Percentiles rank a stretch among this genome's conserved stretches.
These are phyloP conservation scores for Capromys pilorides DNA, from an alignment of 2,797 vertebrate species.

Conservation along the genomic window DNA sequence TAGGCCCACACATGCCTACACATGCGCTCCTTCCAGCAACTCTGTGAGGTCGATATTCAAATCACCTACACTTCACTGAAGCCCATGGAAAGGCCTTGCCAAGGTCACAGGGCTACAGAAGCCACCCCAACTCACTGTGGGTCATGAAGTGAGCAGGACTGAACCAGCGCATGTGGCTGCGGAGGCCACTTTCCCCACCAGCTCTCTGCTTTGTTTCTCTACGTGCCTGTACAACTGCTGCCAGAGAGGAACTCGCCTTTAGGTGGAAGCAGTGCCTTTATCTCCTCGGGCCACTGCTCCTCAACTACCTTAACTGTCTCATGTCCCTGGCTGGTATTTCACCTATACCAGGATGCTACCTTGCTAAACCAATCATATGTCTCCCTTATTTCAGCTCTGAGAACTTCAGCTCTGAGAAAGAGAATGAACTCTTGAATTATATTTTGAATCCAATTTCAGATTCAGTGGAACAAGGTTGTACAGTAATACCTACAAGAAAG, in stretches of 20 bases:
- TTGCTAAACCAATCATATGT: not conserved
- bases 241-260: not conserved
- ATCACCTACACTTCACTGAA: not conserved
- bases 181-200: not conserved
- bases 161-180: not conserved
- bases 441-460: constrained; percentile 49
- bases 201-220: not conserved
- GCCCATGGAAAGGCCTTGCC: not conserved
- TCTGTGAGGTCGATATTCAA: not conserved
- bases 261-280: not conserved
- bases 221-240: not conserved
- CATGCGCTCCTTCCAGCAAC: not conserved
- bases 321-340: not conserved
- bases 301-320: not conserved
- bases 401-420: constrained; percentile 18
- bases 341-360: not conserved
- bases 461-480: not conserved
- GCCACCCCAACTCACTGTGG: not conserved
- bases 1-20: not conserved
- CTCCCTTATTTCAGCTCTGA: not conserved
- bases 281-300: not conserved
- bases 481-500: constrained; percentile 15
- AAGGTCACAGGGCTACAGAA: not conserved
- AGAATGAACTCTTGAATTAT: constrained; percentile 5
- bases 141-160: not conserved